These are phyloP conservation scores for Coranthus polyacanthus DNA, from an alignment of 2,797 vertebrate species.

Conservation along the genomic window DNA sequence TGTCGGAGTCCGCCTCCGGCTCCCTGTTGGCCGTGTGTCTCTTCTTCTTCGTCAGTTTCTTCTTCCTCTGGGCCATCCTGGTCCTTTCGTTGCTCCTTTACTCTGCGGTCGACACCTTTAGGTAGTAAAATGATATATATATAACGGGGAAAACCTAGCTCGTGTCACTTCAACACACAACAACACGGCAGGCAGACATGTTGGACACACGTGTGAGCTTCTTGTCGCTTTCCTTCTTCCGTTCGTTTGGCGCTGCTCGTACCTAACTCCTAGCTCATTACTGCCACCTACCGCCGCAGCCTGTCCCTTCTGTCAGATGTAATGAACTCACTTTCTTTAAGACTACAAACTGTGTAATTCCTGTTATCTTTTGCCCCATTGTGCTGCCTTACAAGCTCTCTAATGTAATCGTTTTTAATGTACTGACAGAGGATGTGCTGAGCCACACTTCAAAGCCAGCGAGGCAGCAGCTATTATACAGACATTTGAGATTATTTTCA, in stretches of 20 bases:
- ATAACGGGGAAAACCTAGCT: not conserved
- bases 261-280: not conserved
- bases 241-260: not conserved
- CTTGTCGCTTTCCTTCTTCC: slow-evolving; percentile 21
- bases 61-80: slow-evolving; percentile 87
- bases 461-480: no score
- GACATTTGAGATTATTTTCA: no score
- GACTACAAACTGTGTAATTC: not conserved
- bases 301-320: not conserved
- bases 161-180: slow-evolving; percentile 10
- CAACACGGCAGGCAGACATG: slow-evolving; percentile 59
- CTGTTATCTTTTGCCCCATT: not conserved
- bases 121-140: not conserved
- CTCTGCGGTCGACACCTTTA: not conserved
- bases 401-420: no score
- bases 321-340: not conserved
- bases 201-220: slow-evolving; percentile 79
- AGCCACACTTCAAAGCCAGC: no score
- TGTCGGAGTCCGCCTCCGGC: slow-evolving; percentile 80
- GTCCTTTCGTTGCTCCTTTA: not conserved
- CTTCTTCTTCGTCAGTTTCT: slow-evolving; percentile 83
- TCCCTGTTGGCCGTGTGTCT: slow-evolving; percentile 70
- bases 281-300: slow-evolving; percentile 49
- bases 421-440: no score
- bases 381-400: no score